Conservation (phyloP, 2,113 vertebrate genomes). For the Alethe castanea region DNA sequence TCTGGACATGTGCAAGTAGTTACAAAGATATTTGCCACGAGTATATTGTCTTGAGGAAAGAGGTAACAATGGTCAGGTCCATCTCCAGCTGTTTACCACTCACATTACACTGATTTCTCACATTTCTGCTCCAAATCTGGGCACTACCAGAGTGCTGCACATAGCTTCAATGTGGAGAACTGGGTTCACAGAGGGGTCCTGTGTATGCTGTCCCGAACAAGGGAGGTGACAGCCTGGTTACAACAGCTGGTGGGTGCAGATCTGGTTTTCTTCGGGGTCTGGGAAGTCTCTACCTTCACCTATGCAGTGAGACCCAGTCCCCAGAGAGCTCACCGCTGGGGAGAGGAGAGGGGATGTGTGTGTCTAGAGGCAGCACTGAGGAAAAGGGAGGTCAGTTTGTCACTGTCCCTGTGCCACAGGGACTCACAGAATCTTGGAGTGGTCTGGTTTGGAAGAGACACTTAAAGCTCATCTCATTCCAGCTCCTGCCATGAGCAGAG, state of each 20-base stretch:
- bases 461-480: neutral
- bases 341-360: neutral
- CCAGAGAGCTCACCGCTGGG: neutral
- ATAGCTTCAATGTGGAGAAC: neutral
- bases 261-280: neutral
- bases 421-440: neutral
- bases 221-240: neutral
- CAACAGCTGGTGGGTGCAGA: neutral
- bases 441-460: neutral
- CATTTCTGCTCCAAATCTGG: neutral
- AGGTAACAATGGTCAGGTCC: neutral
- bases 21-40: neutral
- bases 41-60: neutral
- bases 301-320: neutral
- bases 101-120: neutral
- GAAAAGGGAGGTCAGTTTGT: neutral
- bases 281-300: neutral
- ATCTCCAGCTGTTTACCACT: neutral
- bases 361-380: neutral
- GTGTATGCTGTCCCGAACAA: neutral
- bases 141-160: fast-evolving
- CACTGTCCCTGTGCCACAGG: neutral
- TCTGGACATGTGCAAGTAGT: neutral
- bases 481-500: neutral
- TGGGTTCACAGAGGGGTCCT: neutral